These are phyloP conservation scores for Biston betularia DNA, from an alignment of 2,888 invertebrate species.

Conservation along the genomic window DNA sequence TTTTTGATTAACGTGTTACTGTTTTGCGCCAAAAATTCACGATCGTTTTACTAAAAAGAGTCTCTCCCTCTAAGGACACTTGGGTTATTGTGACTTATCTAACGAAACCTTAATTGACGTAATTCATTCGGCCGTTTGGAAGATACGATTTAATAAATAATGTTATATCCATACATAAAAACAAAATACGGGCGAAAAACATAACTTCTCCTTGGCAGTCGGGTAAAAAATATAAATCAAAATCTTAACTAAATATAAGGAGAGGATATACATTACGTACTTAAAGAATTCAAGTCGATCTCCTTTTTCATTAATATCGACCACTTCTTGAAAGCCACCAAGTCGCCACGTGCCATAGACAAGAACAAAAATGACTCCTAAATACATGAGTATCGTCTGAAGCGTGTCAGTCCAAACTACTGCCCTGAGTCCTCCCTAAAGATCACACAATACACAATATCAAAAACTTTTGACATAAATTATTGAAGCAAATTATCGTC, in stretches of 20 bases:
- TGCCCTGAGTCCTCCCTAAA: constrained; percentile 91
- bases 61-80: too few species aligned
- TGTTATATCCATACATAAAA: too few species aligned
- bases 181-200: too few species aligned
- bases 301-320: constrained; percentile 86
- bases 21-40: too few species aligned
- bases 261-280: constrained; percentile 68
- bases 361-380: constrained; percentile 88
- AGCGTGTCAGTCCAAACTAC: constrained; percentile 94
- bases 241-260: not conserved
- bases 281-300: constrained; percentile 91
- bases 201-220: too few species aligned
- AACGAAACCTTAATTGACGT: too few species aligned
- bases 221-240: too few species aligned
- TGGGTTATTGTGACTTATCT: too few species aligned
- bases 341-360: constrained; percentile 88
- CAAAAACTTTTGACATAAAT: constrained; percentile 26
- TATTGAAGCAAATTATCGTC: constrained; percentile 27
- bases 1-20: too few species aligned
- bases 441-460: constrained; percentile 37
- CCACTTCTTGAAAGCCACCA: constrained; percentile 88
- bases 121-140: too few species aligned
- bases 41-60: too few species aligned
- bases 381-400: constrained; percentile 91
- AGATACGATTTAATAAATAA: too few species aligned